Evolutionary conservation across 2,888 invertebrate species (phyloP).

Genomic region (Parnassius glacialis): DNA sequence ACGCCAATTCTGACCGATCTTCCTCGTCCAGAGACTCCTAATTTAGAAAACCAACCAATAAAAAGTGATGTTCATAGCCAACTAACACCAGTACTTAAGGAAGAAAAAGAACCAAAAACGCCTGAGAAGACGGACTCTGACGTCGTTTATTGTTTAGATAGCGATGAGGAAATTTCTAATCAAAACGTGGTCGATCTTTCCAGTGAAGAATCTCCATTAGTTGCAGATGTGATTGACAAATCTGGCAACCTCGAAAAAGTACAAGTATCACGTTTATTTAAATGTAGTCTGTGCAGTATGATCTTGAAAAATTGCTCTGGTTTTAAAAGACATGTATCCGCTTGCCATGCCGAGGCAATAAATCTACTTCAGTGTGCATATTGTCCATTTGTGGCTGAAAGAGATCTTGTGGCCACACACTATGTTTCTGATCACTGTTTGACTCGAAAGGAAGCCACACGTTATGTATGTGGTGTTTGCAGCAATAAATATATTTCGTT

Average conservation of each 20-base stretch:
- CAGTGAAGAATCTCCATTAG: slow-evolving; percentile 34
- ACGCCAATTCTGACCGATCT: slow-evolving; percentile 1
- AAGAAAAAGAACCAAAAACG: slow-evolving; percentile 36
- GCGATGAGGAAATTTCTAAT: slow-evolving; percentile 58
- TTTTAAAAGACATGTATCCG: slow-evolving; percentile 48
- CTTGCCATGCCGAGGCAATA: slow-evolving; percentile 29
- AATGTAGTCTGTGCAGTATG: slow-evolving; percentile 49
- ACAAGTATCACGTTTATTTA: slow-evolving; percentile 34
- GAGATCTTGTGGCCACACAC: slow-evolving; percentile 42
- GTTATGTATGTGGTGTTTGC: slow-evolving; percentile 15
- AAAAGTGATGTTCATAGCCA: slow-evolving; percentile 14
- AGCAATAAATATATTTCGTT: background rate
- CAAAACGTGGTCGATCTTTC: slow-evolving; percentile 45
- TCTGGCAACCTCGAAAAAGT: slow-evolving; percentile 17
- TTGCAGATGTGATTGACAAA: background rate
- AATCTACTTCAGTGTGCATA: slow-evolving; percentile 37
- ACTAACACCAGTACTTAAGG: slow-evolving; percentile 41
- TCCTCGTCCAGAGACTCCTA: slow-evolving; percentile 5
- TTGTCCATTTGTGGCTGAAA: slow-evolving; percentile 30
- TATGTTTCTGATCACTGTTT: slow-evolving; percentile 35
- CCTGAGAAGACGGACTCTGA: slow-evolving; percentile 30
- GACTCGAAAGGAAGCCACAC: background rate
- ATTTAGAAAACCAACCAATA: background rate
- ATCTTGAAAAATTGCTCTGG: slow-evolving; percentile 35
- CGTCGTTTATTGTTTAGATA: slow-evolving; percentile 57